A percentile compares a stretch with the other conserved stretches of the same genome.
Conservation (phyloP, 1,140 invertebrate genomes). For the Ephestia elutella region DNA sequence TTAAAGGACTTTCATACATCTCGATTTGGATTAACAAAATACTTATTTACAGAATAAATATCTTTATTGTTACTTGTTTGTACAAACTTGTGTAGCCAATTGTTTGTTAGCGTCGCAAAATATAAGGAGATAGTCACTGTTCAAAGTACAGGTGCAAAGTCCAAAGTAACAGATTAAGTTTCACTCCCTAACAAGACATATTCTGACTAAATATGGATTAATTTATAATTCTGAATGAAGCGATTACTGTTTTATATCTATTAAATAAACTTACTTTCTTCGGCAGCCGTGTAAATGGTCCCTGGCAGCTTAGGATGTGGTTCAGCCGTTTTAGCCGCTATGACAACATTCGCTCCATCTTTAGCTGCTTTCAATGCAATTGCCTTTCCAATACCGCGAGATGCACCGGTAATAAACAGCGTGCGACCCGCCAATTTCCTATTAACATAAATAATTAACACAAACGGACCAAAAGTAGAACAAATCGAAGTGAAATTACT, state of each 20-base stretch:
- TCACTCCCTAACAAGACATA: not conserved
- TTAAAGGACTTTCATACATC: too few species aligned
- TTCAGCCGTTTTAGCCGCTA: constrained; percentile 97
- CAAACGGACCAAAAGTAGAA: constrained; percentile 27
- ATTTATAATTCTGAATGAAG: not conserved
- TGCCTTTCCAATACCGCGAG: constrained; percentile 96
- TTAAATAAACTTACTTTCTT: constrained; percentile 85
- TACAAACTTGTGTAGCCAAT: too few species aligned
- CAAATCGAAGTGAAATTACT: constrained; percentile 12
- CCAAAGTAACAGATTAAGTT: constrained; percentile 16
- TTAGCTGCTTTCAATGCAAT: constrained; percentile 95
- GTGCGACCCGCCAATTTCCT: constrained; percentile 94
- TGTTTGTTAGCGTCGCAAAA: not conserved
- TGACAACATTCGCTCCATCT: constrained; percentile 96
- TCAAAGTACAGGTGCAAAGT: constrained; percentile 31
- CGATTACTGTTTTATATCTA: not conserved
- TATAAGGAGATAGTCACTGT: not conserved
- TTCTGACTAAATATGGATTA: not conserved
- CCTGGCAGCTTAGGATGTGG: constrained; percentile 98
- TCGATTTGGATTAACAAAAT: too few species aligned
- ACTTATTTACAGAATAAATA: too few species aligned
- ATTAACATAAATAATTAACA: constrained; percentile 26
- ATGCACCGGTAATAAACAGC: constrained; percentile 96
- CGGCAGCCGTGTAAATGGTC: constrained; percentile 96
- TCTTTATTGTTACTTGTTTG: too few species aligned